Conservation (phyloP, 2,888 invertebrate species). For the Acronicta leporina region DNA sequence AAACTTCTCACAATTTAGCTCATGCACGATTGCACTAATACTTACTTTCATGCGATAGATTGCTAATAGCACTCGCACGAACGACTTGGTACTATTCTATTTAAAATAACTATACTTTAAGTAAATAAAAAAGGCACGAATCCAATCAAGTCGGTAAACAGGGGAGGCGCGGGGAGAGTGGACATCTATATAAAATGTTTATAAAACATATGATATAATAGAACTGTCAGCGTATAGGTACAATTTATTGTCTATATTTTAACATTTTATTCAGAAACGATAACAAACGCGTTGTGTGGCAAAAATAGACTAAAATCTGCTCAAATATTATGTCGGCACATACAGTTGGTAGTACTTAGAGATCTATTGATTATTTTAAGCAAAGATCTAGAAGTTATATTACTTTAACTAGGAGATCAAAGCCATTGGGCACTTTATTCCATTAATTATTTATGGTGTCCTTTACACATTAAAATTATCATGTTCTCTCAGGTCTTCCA, state of each 20-base stretch:
- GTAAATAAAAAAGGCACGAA: constrained; percentile 86
- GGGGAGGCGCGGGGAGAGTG: constrained; percentile 49
- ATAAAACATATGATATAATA: constrained; percentile 22
- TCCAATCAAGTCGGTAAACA: constrained; percentile 86
- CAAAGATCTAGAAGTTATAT: too few relatives aligned
- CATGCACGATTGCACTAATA: constrained; percentile 53
- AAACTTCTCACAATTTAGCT: constrained; percentile 49
- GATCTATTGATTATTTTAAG: too few relatives aligned
- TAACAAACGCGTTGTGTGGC: too few relatives aligned
- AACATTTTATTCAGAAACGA: neutral
- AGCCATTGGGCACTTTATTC: too few relatives aligned
- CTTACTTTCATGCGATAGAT: constrained; percentile 52
- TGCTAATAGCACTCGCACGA: constrained; percentile 55
- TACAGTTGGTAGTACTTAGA: too few relatives aligned
- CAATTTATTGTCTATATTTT: neutral
- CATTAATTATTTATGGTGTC: too few relatives aligned
- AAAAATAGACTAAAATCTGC: too few relatives aligned
- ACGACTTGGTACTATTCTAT: constrained; percentile 46
- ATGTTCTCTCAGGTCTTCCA: too few relatives aligned
- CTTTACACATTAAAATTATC: too few relatives aligned
- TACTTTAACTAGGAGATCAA: too few relatives aligned
- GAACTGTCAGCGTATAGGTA: constrained; percentile 29
- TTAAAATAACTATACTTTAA: constrained; percentile 75
- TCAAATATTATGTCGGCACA: too few relatives aligned
- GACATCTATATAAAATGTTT: constrained; percentile 52